Percentiles rank a stretch among this genome's conserved stretches.
phyloP scores from a whole-genome alignment of 2,888 invertebrate genomes.

The Ctenicera cuprea region DNA sequence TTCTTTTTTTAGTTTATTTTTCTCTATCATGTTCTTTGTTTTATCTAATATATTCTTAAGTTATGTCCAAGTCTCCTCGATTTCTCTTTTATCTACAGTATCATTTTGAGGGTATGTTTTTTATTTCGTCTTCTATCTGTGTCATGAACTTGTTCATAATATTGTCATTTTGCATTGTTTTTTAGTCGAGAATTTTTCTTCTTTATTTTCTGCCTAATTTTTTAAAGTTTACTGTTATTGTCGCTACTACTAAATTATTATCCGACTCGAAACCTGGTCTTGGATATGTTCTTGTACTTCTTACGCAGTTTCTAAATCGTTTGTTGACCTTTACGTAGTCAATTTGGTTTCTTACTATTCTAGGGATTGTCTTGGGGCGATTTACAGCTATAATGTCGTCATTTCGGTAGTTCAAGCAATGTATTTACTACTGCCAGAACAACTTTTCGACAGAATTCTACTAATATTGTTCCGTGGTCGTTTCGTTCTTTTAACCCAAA shows the following conservation, averaged over 20 bases:
- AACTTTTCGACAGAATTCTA: no score
- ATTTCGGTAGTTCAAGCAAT: neutral
- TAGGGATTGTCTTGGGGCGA: neutral
- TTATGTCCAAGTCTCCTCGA: neutral
- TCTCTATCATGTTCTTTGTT: no score
- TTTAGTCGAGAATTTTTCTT: neutral
- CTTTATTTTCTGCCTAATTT: no score
- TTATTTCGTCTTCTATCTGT: neutral
- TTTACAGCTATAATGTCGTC: neutral
- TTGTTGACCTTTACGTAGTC: neutral
- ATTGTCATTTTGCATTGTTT: neutral
- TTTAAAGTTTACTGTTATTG: neutral
- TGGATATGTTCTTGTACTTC: neutral
- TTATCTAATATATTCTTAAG: neutral
- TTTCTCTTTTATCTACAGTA: neutral
- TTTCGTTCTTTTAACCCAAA: neutral
- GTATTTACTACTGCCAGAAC: no score
- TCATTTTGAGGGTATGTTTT: conserved; percentile 10
- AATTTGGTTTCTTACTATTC: neutral
- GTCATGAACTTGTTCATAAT: neutral
- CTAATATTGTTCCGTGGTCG: no score
- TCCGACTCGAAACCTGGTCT: neutral
- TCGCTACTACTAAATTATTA: neutral
- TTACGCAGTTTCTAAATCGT: neutral
- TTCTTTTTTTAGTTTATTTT: neutral